Evolutionary conservation across 2,797 vertebrate species (phyloP).

Genomic region (Lates japonicus): DNA sequence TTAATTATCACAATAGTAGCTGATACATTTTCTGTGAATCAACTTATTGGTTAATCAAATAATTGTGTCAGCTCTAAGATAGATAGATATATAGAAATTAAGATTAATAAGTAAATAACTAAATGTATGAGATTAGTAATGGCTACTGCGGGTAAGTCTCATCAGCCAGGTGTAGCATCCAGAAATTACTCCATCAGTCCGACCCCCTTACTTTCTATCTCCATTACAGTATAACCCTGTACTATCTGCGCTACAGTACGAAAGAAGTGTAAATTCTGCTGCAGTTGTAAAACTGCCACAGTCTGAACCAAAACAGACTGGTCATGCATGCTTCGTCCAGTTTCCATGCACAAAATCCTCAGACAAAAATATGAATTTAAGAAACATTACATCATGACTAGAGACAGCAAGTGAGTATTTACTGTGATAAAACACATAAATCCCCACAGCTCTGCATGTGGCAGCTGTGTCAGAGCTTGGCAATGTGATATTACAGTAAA

Average conservation of each 20-base stretch:
- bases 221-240: not conserved
- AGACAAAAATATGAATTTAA: not conserved
- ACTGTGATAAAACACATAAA: not conserved
- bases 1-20: not conserved
- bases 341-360: not conserved
- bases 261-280: not conserved
- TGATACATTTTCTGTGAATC: not conserved
- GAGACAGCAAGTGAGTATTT: not conserved
- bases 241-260: not conserved
- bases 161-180: slow-evolving; percentile 8
- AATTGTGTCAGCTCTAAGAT: not conserved
- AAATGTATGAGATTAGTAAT: not conserved
- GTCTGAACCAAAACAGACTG: not conserved
- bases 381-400: not conserved
- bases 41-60: not conserved
- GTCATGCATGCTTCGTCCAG: not conserved
- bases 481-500: slow-evolving; percentile 11
- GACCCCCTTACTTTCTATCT: not conserved
- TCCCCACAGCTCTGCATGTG: slow-evolving; percentile 7
- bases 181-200: not conserved
- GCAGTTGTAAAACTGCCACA: slow-evolving; percentile 16
- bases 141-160: not conserved
- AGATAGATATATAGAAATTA: not conserved
- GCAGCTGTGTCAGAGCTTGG: slow-evolving; percentile 2
- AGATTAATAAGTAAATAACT: not conserved